Evolutionary conservation across 1,140 invertebrate genomes (phyloP).

Genomic region (Batillaria attramentaria): DNA sequence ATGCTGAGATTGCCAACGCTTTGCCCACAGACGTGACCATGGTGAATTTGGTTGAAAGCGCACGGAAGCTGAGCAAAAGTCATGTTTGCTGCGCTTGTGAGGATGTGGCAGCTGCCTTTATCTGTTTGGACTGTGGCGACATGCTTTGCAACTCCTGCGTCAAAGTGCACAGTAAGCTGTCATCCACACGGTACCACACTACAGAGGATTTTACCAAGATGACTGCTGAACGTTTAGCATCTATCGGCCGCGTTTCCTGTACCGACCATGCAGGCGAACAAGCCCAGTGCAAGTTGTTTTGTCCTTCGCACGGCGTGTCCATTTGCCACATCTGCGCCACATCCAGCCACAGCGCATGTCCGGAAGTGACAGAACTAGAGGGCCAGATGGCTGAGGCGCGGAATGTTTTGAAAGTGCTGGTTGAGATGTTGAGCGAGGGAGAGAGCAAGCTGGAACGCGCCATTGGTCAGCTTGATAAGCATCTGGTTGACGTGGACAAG

Average conservation of each 20-base stretch:
- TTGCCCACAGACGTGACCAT: background rate
- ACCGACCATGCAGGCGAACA: background rate
- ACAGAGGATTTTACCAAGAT: background rate
- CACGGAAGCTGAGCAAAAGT: background rate
- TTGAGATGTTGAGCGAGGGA: background rate
- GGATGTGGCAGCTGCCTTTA: background rate
- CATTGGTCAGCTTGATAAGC: background rate
- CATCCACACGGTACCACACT: background rate
- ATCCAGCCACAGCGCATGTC: background rate
- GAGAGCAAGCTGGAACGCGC: background rate
- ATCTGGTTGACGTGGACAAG: background rate
- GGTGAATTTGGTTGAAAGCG: background rate
- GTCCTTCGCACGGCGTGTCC: background rate
- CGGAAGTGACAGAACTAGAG: background rate
- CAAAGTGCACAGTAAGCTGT: background rate
- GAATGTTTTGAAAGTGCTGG: background rate
- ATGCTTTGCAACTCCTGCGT: background rate
- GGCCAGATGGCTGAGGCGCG: background rate
- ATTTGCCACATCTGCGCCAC: background rate
- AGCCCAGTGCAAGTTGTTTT: background rate
- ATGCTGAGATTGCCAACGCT: no score
- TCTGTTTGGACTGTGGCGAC: constrained; percentile 1
- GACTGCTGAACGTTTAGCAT: background rate
- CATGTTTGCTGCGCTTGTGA: constrained; percentile 1
- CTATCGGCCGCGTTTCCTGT: background rate